phyloP scores from a whole-genome alignment of 53 echinoderm and acorn worm genomes.

The Apostichopus leukothele region DNA sequence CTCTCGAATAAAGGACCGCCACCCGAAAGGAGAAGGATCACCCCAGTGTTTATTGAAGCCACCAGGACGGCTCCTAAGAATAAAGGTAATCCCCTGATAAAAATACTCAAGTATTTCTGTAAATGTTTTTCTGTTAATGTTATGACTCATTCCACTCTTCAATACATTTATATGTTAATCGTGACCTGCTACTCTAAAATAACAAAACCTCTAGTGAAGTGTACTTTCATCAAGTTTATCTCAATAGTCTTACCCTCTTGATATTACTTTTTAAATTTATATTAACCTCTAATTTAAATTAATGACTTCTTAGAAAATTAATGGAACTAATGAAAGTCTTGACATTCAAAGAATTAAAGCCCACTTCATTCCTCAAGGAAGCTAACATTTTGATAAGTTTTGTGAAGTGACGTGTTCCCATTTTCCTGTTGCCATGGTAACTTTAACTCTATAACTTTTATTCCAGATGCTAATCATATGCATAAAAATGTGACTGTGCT shows the following conservation, averaged over 20 bases:
- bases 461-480: conserved; percentile 16
- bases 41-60: conserved; percentile 9
- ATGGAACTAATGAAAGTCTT: too few species aligned
- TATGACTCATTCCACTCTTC: neutral
- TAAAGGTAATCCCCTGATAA: neutral
- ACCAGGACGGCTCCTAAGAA: neutral
- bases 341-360: too few species aligned
- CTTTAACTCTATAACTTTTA: neutral
- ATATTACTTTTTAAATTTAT: too few species aligned
- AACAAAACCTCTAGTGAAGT: neutral
- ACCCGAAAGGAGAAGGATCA: conserved; percentile 6
- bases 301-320: too few species aligned
- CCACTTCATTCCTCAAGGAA: too few species aligned
- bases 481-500: conserved; percentile 7
- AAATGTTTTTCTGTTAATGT: too few species aligned
- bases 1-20: neutral
- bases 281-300: too few species aligned
- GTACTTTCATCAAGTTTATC: too few species aligned
- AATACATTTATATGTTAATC: neutral
- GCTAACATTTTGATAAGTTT: neutral
- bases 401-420: neutral
- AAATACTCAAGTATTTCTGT: too few species aligned
- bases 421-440: neutral
- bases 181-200: neutral
- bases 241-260: too few species aligned